Base-by-base conservation (phyloP, 2,888 invertebrate genomes). In the Idaea dimidiata region DNA sequence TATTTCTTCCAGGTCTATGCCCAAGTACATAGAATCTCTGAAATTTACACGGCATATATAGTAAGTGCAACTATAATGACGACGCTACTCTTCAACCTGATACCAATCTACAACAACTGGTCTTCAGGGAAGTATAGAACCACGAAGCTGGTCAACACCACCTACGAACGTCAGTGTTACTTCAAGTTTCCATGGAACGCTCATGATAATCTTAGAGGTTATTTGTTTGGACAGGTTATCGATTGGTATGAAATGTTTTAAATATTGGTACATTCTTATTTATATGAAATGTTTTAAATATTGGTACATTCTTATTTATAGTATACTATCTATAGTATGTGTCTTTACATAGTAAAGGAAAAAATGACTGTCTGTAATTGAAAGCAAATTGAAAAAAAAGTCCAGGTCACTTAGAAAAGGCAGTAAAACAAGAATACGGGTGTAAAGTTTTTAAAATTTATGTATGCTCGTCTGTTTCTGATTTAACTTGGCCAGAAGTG, bases 161-260 rank as follows among this genome's bases (percentile, higher is more conserved):
- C 72, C 0, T 79, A 70, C 53, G 76, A 77, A 54, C 79, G 75
- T 24, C 66, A 75, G 10, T 59, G 63, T 63, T 67, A 69, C 55
- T 68, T 68, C 58, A 65, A 60, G 16, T 59, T 67, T 3, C 70
- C 70, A 24, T 62, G 63, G 43, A 60, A 73, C 55, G 61, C 67
- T 16, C 62, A 67, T 31, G 59, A 59, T 3, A 62, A 53, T 53
- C 61, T 69, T 10, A 43, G 61, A 0, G 63, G 63, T 0, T 71
- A 64, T 43, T 10, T 64, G 0, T 56, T 59, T 17, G 61, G 61
- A 43, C 58, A 59, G 5, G 6, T 67, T 61, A 17, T 74, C 56
- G 73, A 72, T 57, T 71, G 71, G 68, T 75, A 55, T 62, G 71
- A 24, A 57, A 54, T 0, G 8, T 54, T 8, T 24, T 24, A 3